Base-by-base conservation (phyloP, 2,888 invertebrate genomes). In the Temnothorax unifasciatus region DNA sequence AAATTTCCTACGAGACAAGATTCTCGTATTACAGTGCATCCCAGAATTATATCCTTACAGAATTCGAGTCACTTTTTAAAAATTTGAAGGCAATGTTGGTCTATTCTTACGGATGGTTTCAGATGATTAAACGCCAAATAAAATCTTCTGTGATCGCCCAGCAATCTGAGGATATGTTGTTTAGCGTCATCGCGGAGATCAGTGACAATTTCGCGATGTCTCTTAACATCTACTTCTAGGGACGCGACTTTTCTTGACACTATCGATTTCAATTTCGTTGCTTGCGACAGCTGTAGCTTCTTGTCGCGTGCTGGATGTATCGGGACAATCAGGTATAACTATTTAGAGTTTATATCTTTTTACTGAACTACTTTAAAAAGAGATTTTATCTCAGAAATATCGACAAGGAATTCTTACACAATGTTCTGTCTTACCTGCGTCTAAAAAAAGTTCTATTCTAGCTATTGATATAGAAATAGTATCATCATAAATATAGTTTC, bases 121-220 rank as follows among this genome's bases (percentile, higher is more conserved):
- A 95, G 93, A 89, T 95, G 93, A 89, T 95, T 95, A 89, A 96
- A 96, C 0, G 96, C 96, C 85, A 96, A 95, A 91, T 96, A 96
- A 89, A 97, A 94, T 85, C 96, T 95, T 87, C 95, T 95, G 87
- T 97, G 96, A 86, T 96, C 96, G 73, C 96, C 96, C 75, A 97
- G 95, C 18, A 96, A 95, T 89, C 96, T 96, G 50, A 96, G 95
- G 64, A 96, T 94, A 89, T 96, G 95, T 92, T 96, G 96, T 90
- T 96, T 96, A 92, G 96, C 96, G 0, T 97, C 97, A 86, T 95
- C 95, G 3, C 96, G 95, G 0, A 96, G 96, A 76, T 96, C 96
- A 63, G 96, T 96, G 9, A 96, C 94, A 87, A 96, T 96, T 57
- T 95, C 95, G 2, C 96, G 95, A 90, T 96, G 96, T 8, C 94